phyloP scores from a whole-genome alignment of 2,113 vertebrate genomes.

The Cyprinodon variegatus region DNA sequence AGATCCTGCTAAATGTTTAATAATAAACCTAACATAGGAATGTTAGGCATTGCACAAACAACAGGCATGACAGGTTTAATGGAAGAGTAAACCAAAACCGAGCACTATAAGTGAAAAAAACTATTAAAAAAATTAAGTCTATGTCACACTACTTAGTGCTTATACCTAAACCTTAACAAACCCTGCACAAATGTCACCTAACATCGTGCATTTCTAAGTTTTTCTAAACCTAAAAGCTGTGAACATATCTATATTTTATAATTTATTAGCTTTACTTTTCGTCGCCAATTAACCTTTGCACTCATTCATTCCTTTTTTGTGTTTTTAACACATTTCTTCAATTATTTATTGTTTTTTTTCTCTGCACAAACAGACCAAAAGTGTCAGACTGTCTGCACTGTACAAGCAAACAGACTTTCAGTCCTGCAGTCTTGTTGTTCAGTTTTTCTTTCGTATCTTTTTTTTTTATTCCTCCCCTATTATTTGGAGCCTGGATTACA shows the following conservation, averaged over 20 bases:
- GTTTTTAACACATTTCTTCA: background rate
- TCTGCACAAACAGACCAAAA: background rate
- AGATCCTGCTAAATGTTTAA: too few relatives aligned
- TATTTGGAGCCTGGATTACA: conserved; percentile 63
- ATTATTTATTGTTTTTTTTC: background rate
- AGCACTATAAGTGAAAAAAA: too few relatives aligned
- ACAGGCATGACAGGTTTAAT: too few relatives aligned
- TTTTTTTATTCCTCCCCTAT: conserved; percentile 50
- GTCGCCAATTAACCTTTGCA: too few relatives aligned
- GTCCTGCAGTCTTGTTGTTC: conserved; percentile 39
- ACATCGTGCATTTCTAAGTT: background rate
- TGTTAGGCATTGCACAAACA: too few relatives aligned
- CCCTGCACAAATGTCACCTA: background rate
- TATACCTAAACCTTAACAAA: background rate
- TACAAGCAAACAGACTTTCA: conserved; percentile 26
- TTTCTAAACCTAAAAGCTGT: background rate
- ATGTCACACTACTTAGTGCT: background rate
- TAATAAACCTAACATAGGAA: too few relatives aligned
- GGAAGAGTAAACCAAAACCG: too few relatives aligned
- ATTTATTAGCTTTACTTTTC: too few relatives aligned
- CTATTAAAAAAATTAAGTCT: too few relatives aligned
- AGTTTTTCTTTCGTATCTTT: background rate
- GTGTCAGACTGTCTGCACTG: conserved; percentile 6
- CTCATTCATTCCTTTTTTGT: background rate
- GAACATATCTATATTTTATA: background rate